Percentiles rank a stretch among this genome's conserved stretches.
Conservation (phyloP, 35 echinoderm and acorn worm genomes). For the Stichopus chloronotus region DNA sequence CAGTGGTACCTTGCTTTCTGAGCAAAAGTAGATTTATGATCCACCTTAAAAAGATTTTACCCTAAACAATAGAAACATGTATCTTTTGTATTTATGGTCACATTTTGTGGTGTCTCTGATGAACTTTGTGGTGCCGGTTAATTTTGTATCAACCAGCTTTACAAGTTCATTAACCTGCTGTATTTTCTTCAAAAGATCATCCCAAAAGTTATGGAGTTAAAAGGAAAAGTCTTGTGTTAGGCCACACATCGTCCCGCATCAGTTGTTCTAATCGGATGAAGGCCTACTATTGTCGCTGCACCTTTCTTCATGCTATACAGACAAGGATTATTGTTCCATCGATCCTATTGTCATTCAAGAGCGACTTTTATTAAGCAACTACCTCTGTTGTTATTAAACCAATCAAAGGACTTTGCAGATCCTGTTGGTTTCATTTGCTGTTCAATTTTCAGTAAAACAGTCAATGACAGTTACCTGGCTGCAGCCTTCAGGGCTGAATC, state of each 20-base stretch:
- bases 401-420: neutral
- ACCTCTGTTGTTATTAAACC: neutral
- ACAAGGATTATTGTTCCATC: too few relatives aligned
- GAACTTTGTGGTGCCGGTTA: too few relatives aligned
- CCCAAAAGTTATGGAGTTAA: too few relatives aligned
- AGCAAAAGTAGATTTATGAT: neutral
- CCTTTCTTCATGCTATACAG: too few relatives aligned
- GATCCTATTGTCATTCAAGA: neutral
- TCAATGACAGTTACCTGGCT: neutral
- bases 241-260: too few relatives aligned
- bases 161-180: too few relatives aligned
- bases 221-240: too few relatives aligned
- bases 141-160: too few relatives aligned
- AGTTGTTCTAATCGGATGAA: too few relatives aligned
- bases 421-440: neutral
- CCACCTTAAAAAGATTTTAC: neutral
- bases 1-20: neutral
- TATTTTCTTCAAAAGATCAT: too few relatives aligned
- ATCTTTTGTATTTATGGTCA: too few relatives aligned
- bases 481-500: slow-evolving; percentile 9
- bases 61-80: neutral
- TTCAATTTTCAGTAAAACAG: neutral
- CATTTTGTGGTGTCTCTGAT: neutral
- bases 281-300: too few relatives aligned
- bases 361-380: neutral